Conservation (phyloP, 2,888 invertebrate genomes). For the Mellilla xanthometata region DNA sequence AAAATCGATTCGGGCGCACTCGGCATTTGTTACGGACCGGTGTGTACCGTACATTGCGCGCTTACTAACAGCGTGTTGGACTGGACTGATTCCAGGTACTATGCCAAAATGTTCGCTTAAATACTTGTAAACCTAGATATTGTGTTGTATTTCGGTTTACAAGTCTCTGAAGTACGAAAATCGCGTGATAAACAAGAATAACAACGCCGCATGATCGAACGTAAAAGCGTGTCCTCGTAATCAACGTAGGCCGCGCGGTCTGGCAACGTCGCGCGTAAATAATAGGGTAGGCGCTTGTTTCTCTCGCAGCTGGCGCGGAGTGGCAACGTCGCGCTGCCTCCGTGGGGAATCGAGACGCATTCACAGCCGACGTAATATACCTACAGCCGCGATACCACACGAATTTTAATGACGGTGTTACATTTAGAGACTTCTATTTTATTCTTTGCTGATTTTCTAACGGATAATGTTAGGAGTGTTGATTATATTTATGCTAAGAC, state of each 20-base stretch:
- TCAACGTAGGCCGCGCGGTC: conserved; percentile 78
- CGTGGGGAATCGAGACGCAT: conserved; percentile 61
- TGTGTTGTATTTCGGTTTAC: conserved; percentile 30
- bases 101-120: conserved; percentile 5
- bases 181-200: conserved; percentile 49
- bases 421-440: conserved; percentile 38
- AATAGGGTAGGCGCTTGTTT: conserved; percentile 81
- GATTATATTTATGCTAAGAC: too few relatives aligned
- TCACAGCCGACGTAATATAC: conserved; percentile 68
- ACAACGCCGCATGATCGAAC: conserved; percentile 73
- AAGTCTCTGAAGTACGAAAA: conserved; percentile 36
- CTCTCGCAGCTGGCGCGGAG: conserved; percentile 80
- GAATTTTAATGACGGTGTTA: conserved; percentile 54
- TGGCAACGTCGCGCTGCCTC: conserved; percentile 76
- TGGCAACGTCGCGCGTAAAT: conserved; percentile 82
- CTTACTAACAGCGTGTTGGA: conserved; percentile 17
- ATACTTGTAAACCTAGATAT: conserved; percentile 24
- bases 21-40: conserved; percentile 31
- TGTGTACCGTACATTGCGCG: conserved; percentile 22
- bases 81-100: conserved; percentile 50
- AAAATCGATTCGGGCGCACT: conserved; percentile 33
- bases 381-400: conserved; percentile 57
- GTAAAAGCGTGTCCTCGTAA: conserved; percentile 83
- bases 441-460: conserved; percentile 18
- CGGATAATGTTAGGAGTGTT: too few relatives aligned